These are phyloP conservation scores for Petrocephalus zakoni DNA, from an alignment of 2,113 vertebrate species.

Conservation along the genomic window DNA sequence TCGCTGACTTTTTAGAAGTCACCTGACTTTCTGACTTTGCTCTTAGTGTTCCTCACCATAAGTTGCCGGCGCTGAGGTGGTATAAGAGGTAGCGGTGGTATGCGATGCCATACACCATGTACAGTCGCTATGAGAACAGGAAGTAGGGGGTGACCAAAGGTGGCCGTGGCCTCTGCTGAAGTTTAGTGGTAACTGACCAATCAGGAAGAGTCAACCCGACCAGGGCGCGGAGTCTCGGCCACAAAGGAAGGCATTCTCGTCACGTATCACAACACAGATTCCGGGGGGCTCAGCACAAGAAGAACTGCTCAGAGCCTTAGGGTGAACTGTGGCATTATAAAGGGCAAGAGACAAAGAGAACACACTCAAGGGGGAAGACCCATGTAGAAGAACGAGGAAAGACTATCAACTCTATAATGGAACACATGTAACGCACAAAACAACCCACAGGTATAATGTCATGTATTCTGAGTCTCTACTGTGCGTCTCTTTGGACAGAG, in stretches of 20 bases:
- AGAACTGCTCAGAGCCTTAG: neutral
- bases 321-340: neutral
- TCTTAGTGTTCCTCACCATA: neutral
- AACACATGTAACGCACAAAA: neutral
- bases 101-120: neutral
- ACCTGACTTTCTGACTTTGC: neutral
- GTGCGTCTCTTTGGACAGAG: neutral
- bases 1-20: neutral
- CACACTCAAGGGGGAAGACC: neutral
- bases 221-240: slow-evolving; percentile 48
- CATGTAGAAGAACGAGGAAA: neutral
- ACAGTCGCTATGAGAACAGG: neutral
- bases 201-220: slow-evolving; percentile 31
- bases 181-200: slow-evolving; percentile 47
- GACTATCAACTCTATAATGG: neutral
- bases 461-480: neutral
- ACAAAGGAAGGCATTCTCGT: slow-evolving; percentile 53
- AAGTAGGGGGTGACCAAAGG: neutral
- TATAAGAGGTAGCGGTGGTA: neutral
- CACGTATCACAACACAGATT: slow-evolving; percentile 46
- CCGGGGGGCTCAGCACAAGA: neutral
- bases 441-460: neutral
- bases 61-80: neutral
- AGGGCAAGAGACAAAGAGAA: neutral
- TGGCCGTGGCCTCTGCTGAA: neutral